Percentiles rank a stretch among this genome's conserved stretches.
These are phyloP conservation scores for Teleogryllus oceanicus DNA, from an alignment of 2,888 invertebrate genomes.

Conservation along the genomic window DNA sequence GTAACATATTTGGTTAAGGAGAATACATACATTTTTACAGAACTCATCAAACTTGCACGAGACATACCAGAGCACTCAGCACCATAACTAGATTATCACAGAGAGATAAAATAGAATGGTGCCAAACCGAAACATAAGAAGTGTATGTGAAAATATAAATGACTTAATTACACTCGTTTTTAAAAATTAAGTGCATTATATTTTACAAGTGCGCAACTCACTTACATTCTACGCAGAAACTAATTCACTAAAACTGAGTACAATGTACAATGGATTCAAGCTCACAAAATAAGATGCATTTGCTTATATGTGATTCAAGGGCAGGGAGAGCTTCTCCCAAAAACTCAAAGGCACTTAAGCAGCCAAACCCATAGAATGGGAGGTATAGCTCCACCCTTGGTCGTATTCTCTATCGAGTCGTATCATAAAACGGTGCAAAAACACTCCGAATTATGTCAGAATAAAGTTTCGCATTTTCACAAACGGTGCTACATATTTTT, in stretches of 20 bases:
- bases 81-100: background rate
- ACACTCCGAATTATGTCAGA: too few relatives aligned
- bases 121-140: background rate
- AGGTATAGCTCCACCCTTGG: too few relatives aligned
- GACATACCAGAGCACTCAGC: background rate
- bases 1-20: conserved; percentile 7
- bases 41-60: background rate
- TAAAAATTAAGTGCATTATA: conserved; percentile 12
- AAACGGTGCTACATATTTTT: too few relatives aligned
- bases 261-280: conserved; percentile 6
- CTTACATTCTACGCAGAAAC: background rate
- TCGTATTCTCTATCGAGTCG: too few relatives aligned
- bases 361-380: too few relatives aligned
- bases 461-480: too few relatives aligned
- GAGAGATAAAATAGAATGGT: conserved; percentile 18
- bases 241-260: background rate
- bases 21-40: conserved; percentile 2
- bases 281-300: background rate
- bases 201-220: conserved; percentile 18
- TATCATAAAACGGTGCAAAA: too few relatives aligned
- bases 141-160: background rate
- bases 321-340: background rate
- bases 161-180: background rate
- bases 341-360: background rate
- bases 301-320: background rate